These are phyloP conservation scores for Lasiurus borealis DNA, from an alignment of 2,113 vertebrate genomes.

Conservation along the genomic window DNA sequence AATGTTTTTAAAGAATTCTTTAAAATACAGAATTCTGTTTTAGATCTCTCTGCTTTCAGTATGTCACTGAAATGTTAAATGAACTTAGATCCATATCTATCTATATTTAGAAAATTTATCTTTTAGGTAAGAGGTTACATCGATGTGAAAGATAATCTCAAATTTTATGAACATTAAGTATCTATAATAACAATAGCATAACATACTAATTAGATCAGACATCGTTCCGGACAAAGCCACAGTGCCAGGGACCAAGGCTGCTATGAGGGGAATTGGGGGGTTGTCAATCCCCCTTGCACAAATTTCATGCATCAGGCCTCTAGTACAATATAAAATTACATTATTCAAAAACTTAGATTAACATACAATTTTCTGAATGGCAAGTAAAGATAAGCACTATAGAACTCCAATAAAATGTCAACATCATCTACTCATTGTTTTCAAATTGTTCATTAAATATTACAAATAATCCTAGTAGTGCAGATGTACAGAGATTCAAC, in stretches of 20 bases:
- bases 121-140: slow-evolving; percentile 16
- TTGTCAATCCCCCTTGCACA: no score
- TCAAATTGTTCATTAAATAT: slow-evolving; percentile 9
- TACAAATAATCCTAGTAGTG: background rate
- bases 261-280: no score
- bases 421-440: slow-evolving; percentile 21
- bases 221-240: no score
- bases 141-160: slow-evolving; percentile 40
- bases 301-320: no score
- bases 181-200: no score
- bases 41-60: background rate
- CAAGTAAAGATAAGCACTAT: slow-evolving; percentile 43
- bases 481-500: background rate
- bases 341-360: slow-evolving; percentile 32
- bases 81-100: background rate
- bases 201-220: no score
- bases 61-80: slow-evolving; percentile 21
- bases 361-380: slow-evolving; percentile 24
- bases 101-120: background rate
- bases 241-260: no score
- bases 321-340: background rate
- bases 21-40: slow-evolving; percentile 17
- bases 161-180: slow-evolving; percentile 20
- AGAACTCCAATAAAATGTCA: slow-evolving; percentile 11
- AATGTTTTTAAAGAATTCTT: background rate